Evolutionary conservation across 2,113 vertebrate genomes (phyloP).

Genomic region (Cavia aperea): DNA sequence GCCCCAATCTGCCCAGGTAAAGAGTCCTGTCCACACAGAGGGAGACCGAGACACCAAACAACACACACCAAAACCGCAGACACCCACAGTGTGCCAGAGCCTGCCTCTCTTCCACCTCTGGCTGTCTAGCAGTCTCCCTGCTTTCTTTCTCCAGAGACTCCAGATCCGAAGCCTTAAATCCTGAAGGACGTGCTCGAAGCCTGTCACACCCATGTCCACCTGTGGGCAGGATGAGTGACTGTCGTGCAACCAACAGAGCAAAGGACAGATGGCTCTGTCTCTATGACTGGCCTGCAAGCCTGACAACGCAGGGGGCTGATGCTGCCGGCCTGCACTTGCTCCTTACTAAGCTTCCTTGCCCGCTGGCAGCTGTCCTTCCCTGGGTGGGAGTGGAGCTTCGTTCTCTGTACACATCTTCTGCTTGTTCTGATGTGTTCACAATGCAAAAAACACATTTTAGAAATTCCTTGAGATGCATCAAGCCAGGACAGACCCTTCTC

Average conservation of each 20-base stretch:
- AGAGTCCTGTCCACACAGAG: conserved; percentile 11
- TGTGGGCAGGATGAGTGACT: conserved; percentile 90
- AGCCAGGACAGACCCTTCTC: not conserved
- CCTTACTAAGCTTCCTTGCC: conserved; percentile 72
- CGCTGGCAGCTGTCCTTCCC: conserved; percentile 77
- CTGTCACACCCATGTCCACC: conserved; percentile 84
- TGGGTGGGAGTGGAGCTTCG: not conserved
- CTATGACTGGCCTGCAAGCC: conserved; percentile 75
- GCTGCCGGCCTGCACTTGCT: conserved; percentile 69
- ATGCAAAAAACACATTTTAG: conserved; percentile 41
- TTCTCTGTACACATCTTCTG: conserved; percentile 68
- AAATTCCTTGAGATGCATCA: conserved; percentile 45
- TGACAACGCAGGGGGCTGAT: conserved; percentile 73
- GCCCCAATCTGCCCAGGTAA: not conserved
- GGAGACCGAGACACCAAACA: conserved; percentile 10
- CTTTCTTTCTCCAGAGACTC: conserved; percentile 56
- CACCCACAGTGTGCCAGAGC: not conserved
- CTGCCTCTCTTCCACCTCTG: conserved; percentile 34
- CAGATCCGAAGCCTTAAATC: not conserved
- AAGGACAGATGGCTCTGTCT: conserved; percentile 94
- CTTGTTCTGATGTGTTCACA: conserved; percentile 62
- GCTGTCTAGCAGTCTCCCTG: conserved; percentile 55
- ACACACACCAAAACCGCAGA: conserved; percentile 34
- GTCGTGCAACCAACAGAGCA: conserved; percentile 78
- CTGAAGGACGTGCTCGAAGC: conserved; percentile 70